Conservation (phyloP, 1,140 invertebrate genomes). For the Leucophenga varia region DNA sequence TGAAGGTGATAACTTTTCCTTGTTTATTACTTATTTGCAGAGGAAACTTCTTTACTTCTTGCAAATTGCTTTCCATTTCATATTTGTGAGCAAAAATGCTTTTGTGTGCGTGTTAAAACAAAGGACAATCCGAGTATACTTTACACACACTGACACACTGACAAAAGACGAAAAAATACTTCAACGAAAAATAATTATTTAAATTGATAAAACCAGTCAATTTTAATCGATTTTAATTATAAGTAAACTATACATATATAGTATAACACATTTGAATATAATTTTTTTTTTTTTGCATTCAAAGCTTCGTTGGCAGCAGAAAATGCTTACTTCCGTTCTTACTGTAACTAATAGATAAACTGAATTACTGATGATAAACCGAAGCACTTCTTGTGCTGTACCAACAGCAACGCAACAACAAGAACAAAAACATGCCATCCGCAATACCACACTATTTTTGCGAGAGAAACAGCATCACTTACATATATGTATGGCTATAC, state of each 20-base stretch:
- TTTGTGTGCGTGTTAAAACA: constrained; percentile 1
- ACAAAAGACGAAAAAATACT: too few relatives aligned
- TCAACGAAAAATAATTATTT: too few relatives aligned
- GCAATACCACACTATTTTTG: too few relatives aligned
- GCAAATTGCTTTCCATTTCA: not conserved
- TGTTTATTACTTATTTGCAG: not conserved
- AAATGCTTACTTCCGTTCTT: constrained; percentile 27
- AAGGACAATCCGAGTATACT: not conserved
- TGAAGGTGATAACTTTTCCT: too few relatives aligned
- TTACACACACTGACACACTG: not conserved
- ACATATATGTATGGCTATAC: too few relatives aligned
- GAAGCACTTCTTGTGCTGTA: constrained; percentile 46
- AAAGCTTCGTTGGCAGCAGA: not conserved
- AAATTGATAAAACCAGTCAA: too few relatives aligned
- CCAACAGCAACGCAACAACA: constrained; percentile 25
- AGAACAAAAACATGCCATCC: too few relatives aligned
- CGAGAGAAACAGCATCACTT: too few relatives aligned
- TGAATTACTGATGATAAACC: constrained; percentile 44
- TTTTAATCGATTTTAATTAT: too few relatives aligned
- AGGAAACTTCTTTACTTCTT: not conserved
- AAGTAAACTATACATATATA: too few relatives aligned
- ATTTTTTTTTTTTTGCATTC: not conserved
- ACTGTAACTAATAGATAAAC: constrained; percentile 41
- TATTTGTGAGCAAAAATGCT: not conserved
- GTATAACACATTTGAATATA: too few relatives aligned